These are phyloP conservation scores for Argyresthia albistria DNA, from an alignment of 2,888 invertebrate genomes.

Conservation along the genomic window DNA sequence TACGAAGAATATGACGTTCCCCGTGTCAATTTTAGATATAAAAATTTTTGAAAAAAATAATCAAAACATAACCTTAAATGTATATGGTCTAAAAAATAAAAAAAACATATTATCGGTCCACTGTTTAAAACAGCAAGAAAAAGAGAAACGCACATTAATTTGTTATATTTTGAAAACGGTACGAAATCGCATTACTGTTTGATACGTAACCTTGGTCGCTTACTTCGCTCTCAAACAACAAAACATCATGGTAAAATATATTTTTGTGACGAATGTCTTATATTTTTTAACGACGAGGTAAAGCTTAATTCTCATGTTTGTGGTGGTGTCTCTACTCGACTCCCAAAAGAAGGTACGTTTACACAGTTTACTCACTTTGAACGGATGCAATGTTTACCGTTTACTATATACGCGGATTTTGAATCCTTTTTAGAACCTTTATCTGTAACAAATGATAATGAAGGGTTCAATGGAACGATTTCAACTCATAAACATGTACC, in stretches of 20 bases:
- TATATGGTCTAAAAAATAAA: neutral
- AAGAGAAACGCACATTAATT: conserved; percentile 12
- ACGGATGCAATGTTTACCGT: conserved; percentile 12
- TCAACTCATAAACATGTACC: neutral
- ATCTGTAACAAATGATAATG: neutral
- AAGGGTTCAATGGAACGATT: neutral
- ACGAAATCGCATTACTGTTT: conserved; percentile 13
- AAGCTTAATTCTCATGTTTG: neutral
- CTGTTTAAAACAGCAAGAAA: neutral
- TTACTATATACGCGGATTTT: conserved; percentile 13
- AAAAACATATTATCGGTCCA: neutral
- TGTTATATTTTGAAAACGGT: no score
- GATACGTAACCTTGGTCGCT: conserved; percentile 12
- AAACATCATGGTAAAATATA: conserved; percentile 7
- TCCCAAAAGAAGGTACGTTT: neutral
- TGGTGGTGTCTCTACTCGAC: neutral
- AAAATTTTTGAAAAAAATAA: no score
- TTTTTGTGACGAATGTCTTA: neutral
- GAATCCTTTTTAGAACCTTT: conserved; percentile 6
- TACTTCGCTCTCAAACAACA: conserved; percentile 12
- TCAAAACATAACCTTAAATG: neutral
- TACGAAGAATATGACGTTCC: no score
- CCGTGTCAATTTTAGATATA: no score
- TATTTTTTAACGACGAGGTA: neutral
- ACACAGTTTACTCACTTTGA: conserved; percentile 11